Conservation (phyloP, 1,140 invertebrate species). For the Ceratosolen fusciceps region DNA sequence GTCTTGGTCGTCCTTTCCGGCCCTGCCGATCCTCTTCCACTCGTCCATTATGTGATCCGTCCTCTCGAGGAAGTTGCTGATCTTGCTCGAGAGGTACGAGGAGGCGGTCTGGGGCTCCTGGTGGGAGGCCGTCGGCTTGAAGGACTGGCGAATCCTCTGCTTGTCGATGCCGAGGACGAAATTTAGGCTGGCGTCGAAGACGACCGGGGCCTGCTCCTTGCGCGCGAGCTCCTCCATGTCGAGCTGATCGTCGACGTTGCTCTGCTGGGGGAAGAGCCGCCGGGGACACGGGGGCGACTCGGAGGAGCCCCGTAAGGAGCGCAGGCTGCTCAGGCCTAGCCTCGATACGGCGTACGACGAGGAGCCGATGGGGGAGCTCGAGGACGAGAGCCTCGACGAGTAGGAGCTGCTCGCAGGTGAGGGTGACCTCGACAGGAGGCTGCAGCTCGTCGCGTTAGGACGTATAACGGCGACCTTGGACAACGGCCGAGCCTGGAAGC, state of each 20-base stretch:
- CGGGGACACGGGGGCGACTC: constrained; percentile 37
- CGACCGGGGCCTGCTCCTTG: constrained; percentile 81
- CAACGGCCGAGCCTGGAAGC: constrained; percentile 45
- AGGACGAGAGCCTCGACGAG: background rate
- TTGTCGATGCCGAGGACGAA: constrained; percentile 81
- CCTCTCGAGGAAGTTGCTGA: constrained; percentile 83
- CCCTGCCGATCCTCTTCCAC: constrained; percentile 78
- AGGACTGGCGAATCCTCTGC: constrained; percentile 78
- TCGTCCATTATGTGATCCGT: constrained; percentile 90
- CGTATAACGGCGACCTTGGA: constrained; percentile 53
- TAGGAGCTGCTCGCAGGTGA: background rate
- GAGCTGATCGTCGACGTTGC: constrained; percentile 46
- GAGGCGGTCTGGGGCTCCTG: constrained; percentile 82
- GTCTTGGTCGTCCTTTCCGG: constrained; percentile 32
- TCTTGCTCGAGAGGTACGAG: constrained; percentile 80
- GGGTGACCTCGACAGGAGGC: constrained; percentile 29
- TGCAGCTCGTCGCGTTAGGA: constrained; percentile 51
- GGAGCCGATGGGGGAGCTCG: background rate
- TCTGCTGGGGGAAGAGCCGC: constrained; percentile 42
- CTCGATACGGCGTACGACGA: background rate
- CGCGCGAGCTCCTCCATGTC: constrained; percentile 77
- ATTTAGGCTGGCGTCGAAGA: constrained; percentile 85
- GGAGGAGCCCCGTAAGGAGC: background rate
- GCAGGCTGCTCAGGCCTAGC: background rate
- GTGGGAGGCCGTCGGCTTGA: constrained; percentile 80